Conservation (phyloP, 1,140 invertebrate species). For the Drosophila punjabiensis region DNA sequence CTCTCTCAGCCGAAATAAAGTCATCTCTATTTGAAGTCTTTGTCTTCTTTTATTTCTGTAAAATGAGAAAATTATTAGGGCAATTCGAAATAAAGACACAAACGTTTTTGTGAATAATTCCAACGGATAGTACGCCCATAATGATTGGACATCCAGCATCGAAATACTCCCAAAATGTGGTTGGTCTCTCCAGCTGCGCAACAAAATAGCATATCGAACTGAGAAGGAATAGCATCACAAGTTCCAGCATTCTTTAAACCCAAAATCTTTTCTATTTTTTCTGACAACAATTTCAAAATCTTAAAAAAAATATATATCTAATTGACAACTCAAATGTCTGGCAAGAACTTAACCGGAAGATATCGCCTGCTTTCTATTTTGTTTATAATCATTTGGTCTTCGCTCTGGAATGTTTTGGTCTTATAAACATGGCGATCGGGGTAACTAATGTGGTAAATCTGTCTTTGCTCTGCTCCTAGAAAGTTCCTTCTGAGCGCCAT, state of each 20-base stretch:
- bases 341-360: no score
- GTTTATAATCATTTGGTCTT: not conserved
- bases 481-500: not conserved
- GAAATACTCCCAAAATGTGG: not conserved
- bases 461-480: not conserved
- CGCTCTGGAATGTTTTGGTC: not conserved
- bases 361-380: not conserved
- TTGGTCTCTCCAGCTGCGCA: slow-evolving; percentile 25
- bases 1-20: slow-evolving; percentile 61
- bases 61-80: not conserved
- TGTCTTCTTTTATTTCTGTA: slow-evolving; percentile 11
- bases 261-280: not conserved
- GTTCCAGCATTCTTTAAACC: slow-evolving; percentile 32
- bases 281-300: slow-evolving; percentile 3
- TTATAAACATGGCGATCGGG: not conserved
- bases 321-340: not conserved
- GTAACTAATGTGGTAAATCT: not conserved
- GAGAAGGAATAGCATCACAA: slow-evolving; percentile 26
- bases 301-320: not conserved
- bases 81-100: not conserved
- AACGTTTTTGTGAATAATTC: slow-evolving; percentile 38
- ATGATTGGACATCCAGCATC: slow-evolving; percentile 5
- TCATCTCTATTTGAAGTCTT: slow-evolving; percentile 56
- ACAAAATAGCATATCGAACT: slow-evolving; percentile 36
- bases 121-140: slow-evolving; percentile 5